phyloP scores from a whole-genome alignment of 2,888 invertebrate genomes.

The Phrixothrix hirtus region DNA sequence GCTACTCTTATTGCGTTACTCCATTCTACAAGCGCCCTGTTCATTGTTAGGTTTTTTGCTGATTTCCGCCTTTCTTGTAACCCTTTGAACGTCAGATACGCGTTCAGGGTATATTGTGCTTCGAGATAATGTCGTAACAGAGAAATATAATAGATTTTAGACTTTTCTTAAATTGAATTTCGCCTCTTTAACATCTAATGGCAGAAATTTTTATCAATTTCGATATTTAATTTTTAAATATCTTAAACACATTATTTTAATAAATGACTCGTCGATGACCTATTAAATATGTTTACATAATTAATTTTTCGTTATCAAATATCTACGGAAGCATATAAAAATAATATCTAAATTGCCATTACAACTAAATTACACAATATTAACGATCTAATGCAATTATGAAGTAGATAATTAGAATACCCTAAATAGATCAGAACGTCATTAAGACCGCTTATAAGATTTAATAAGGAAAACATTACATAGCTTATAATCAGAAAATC shows the following conservation, averaged over 20 bases:
- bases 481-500: conserved; percentile 22
- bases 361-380: conserved; percentile 36
- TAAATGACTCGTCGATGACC: no score
- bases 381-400: conserved; percentile 39
- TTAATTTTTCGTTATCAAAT: conserved; percentile 2
- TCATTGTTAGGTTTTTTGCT: conserved; percentile 47
- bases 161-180: conserved; percentile 33
- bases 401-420: conserved; percentile 37
- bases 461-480: conserved; percentile 39
- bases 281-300: no score
- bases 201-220: conserved; percentile 15
- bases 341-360: no score
- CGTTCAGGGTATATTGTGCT: conserved; percentile 45
- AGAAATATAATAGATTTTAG: conserved; percentile 46
- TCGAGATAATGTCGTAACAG: conserved; percentile 47
- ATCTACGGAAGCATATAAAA: no score
- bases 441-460: conserved; percentile 38
- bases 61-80: conserved; percentile 52
- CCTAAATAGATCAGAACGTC: conserved; percentile 39
- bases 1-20: conserved; percentile 48
- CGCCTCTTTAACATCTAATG: conserved; percentile 9
- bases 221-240: no score
- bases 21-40: conserved; percentile 45
- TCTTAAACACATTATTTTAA: no score
- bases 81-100: conserved; percentile 50